Evolutionary conservation across 2,797 vertebrate species (phyloP), one percentile per base, ranked within the genome.

Genomic region (Trachurus trachurus): DNA sequence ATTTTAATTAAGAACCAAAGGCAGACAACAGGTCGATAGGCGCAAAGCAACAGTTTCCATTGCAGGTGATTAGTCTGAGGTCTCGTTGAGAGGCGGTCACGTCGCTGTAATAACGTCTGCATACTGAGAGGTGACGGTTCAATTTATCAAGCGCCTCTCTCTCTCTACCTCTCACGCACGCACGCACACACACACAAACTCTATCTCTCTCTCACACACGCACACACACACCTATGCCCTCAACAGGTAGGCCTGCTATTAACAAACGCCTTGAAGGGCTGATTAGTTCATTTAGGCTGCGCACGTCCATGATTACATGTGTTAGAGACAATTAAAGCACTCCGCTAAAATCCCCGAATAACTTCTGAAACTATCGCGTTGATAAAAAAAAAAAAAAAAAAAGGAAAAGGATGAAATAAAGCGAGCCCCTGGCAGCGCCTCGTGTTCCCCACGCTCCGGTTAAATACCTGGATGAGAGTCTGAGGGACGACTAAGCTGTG

Each of bases 71-170:
- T 91, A 91, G 84, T 92, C 88, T 88, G 87, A 86, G 87, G 87
- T 76, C 86, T 91, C 49, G 72, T 63, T 76, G 81, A 87, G 84
- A 74, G 70, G 87, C 87, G 78, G 87, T 82, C 91, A 92, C 91
- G 91, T 93, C 90, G 86, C 89, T 76, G 91, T 83, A 91, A 92
- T 92, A 92, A 87, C 86, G 93, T 93, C 91, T 93, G 93, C 92
- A 94, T 92, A 92, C 92, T 90, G 90, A 93, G 91, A 92, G 90
- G 88, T 90, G 93, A 90, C 89, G 89, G 66, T 90, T 82, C 84
- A 87, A 88, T 92, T 90, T 71, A 88, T 92, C 93, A 93, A 68
- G 74, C 89, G 50, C 1, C 86, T 26, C 86, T 62, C 80, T 62
- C 65, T 34, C 87, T 10, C 77, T n/a, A 57, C 1, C 74, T 0